Base-by-base conservation (phyloP, 2,113 vertebrate species). In the Microcebus ravelobensis region DNA sequence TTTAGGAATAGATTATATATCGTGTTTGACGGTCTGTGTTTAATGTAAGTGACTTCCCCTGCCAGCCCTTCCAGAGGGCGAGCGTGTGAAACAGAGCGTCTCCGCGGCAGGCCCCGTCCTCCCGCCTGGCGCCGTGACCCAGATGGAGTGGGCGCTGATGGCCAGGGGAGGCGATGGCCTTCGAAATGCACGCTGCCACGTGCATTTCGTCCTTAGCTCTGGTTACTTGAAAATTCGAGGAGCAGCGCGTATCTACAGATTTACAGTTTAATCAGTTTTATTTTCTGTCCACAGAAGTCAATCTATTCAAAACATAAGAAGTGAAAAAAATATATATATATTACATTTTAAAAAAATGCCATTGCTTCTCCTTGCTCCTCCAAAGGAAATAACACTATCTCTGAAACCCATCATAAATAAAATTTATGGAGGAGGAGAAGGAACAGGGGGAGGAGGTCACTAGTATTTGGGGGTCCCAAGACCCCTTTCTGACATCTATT, bases 11-110 rank as follows among this genome's bases (percentile, higher is more conserved):
- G 98, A 98, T 97, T 96, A 96, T 96, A 89, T 98, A 96, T 98
- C 96, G 96, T 98, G 98, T 84, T 98, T 99, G 99, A 99, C 98
- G 99, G 98, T 98, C 98, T 99, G 99, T 98, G 93, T 98, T 99
- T 99, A 99, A 99, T 99, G 98, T 99, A 99, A 99, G 98, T 99
- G 99, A 99, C 99, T 98, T 99, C 98, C 97, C 98, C 99, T 98
- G 98, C 98, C 98, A 98, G 98, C 67, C 98, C 98, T 98, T 99
- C 99, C 98, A 98, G 99, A 99, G 99, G 99, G 99, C 98, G 98
- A 98, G 97, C 96, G 98, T 98, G 98, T 98, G 98, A 99, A 99
- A 97, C 98, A 98, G 98, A 98, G 98, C 98, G 95, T 99, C 98
- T 98, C 98, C 92, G 94, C 95, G 96, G 92, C 94, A 77, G 87